Evolutionary conservation across 2,888 invertebrate species (phyloP).

Genomic region (Meiosimyza platycephala): DNA sequence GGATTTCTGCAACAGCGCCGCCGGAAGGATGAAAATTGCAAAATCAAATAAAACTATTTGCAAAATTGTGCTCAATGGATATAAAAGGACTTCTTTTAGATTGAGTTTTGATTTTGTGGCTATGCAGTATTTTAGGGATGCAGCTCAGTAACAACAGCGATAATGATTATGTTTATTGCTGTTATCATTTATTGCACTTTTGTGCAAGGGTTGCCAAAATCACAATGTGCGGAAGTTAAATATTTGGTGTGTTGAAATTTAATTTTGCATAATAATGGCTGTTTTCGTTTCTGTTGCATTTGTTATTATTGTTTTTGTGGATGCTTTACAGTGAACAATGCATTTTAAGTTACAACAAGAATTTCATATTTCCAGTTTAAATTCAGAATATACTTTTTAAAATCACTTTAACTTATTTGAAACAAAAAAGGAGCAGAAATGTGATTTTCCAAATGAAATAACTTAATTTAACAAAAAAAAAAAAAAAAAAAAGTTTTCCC

Average conservation of each 20-base stretch:
- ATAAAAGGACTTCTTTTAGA: background rate
- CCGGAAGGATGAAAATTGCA: conserved; percentile 3
- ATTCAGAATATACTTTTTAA: too few relatives aligned
- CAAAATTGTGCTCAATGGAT: background rate
- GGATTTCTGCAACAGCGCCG: conserved; percentile 32
- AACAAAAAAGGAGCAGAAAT: too few relatives aligned
- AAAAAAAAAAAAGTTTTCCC: too few relatives aligned
- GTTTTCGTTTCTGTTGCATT: conserved; percentile 45
- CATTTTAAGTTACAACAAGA: too few relatives aligned
- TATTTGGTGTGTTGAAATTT: conserved; percentile 23
- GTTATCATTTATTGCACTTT: too few relatives aligned
- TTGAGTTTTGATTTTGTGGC: conserved; percentile 23
- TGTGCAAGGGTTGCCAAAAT: conserved; percentile 6
- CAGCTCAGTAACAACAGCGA: background rate
- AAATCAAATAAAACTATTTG: conserved; percentile 33
- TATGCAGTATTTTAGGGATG: conserved; percentile 8
- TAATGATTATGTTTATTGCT: too few relatives aligned
- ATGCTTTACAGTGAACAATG: background rate
- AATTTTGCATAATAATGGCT: conserved; percentile 60
- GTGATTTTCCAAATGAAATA: too few relatives aligned
- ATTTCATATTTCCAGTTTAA: too few relatives aligned
- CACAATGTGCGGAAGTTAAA: conserved; percentile 22
- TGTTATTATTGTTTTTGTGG: background rate
- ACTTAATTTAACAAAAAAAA: too few relatives aligned
- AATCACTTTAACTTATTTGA: too few relatives aligned